Base-by-base conservation (phyloP, 2,113 vertebrate genomes). In the Sinocyclocheilus anshuiensis region DNA sequence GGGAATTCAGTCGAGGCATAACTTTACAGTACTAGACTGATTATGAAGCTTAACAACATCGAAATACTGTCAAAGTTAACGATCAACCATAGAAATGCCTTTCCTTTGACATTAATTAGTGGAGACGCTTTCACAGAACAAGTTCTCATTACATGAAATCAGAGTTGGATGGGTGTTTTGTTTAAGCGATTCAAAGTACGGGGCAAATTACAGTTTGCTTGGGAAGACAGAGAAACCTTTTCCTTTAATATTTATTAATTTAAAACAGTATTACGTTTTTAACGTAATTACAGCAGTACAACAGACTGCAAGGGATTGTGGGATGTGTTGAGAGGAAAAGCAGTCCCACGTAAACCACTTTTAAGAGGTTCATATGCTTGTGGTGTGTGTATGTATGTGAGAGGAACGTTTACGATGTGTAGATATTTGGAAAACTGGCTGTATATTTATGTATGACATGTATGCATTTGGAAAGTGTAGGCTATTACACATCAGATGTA, bases 401-500 rank as follows among this genome's bases (percentile, higher is more conserved):
- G 59, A 65, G 75, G 36, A 77, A 36, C 57, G 72, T 83, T 67
- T 59, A 72, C 48, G 80, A 75, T 7, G 4, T 84, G 78, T 63
- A 81, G 57, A 81, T 84, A 39, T 77, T 85, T 71, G 45, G 18
- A 59, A 69, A 84, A 39, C 45, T 11, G 78, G 82, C 55, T 87
- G 89, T 86, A 87, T 84, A 82, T 88, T 81, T 86, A 55, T 89
- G 53, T 53, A 61, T 79, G 6, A 86, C 50, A 85, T 26, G 36
- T 91, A 85, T 33, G 88, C 84, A 86, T 83, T 77, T 39, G 39
- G 69, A 33, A 36, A 57, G 50, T 85, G 78, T 76, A 77, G 45
- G 24, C 57, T 80, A 65, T 67, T 84, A 78, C 81, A 85, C 42
- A 48, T 77, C 59, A 77, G 74, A 89, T 90, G 86, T 88, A 87